Base-by-base conservation (phyloP, 2,797 vertebrate species). In the Melanotaenia pygmaea region DNA sequence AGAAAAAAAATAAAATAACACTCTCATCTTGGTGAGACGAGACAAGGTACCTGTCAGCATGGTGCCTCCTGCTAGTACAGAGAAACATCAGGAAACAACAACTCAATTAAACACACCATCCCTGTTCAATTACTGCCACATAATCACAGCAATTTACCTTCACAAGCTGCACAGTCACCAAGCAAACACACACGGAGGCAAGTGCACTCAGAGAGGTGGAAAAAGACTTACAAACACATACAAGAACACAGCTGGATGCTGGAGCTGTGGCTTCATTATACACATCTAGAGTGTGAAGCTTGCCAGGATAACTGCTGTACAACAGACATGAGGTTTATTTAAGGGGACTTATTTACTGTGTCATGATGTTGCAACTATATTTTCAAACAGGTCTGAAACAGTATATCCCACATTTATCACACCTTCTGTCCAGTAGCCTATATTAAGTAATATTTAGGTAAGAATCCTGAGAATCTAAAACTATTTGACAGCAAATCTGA, bases 81-180 rank as follows among this genome's bases (percentile, higher is more conserved):
- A 88, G 84, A 85, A 91, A 91, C 92, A 91, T 89, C 85, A 82
- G 89, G 91, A 90, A 91, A 92, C 91, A 93, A 92, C 91, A 93
- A 90, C 91, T 93, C 92, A 93, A 94, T 94, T 94, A 93, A 94
- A 93, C 92, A 93, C 90, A 92, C 91, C 87, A 79, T 94, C 91
- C 84, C 90, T 91, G 89, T 93, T 94, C 93, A 94, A 94, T 94
- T 94, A 94, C 90, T 85, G 89, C 89, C 89, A 91, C 91, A 93
- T 94, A 93, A 94, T 94, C 92, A 93, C 92, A 81, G 93, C 91
- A 93, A 93, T 94, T 93, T 92, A 90, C 87, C 76, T 85, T 84
- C 85, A 76, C 85, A 91, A 84, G 85, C 85, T 22, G 72, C 83
- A 82, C 81, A 84, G 82, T 85, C 83, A 84, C 80, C 83, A 92